Evolutionary conservation across 1,140 invertebrate species (phyloP).

Genomic region (Argopecten irradians): DNA sequence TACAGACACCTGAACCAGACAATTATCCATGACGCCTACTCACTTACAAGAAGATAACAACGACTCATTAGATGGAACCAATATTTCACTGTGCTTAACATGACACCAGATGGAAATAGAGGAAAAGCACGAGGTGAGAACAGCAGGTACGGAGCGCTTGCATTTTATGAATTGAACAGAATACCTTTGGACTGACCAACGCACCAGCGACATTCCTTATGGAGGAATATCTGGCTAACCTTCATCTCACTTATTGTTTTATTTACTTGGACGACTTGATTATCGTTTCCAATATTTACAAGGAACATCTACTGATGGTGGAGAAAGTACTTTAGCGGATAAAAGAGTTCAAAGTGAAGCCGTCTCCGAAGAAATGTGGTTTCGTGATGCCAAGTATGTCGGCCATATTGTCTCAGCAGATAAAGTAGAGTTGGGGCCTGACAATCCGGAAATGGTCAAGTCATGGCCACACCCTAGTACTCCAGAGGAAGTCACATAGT

Average conservation of each 20-base stretch:
- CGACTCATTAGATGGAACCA: slow-evolving; percentile 66
- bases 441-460: slow-evolving; percentile 62
- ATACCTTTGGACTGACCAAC: slow-evolving; percentile 48
- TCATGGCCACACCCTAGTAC: slow-evolving; percentile 62
- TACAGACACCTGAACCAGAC: slow-evolving; percentile 77
- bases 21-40: slow-evolving; percentile 77
- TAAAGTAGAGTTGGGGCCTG: slow-evolving; percentile 54
- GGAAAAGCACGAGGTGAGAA: slow-evolving; percentile 60
- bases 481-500: slow-evolving; percentile 59
- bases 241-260: slow-evolving; percentile 40
- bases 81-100: slow-evolving; percentile 77
- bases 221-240: slow-evolving; percentile 40
- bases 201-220: slow-evolving; percentile 59
- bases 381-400: slow-evolving; percentile 70
- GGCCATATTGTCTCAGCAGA: slow-evolving; percentile 62
- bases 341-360: slow-evolving; percentile 34
- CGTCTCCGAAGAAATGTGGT: slow-evolving; percentile 54
- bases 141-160: slow-evolving; percentile 52
- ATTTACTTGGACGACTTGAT: slow-evolving; percentile 49
- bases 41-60: slow-evolving; percentile 78
- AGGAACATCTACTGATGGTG: slow-evolving; percentile 41
- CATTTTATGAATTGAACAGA: slow-evolving; percentile 43
- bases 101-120: slow-evolving; percentile 62
- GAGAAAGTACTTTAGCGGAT: slow-evolving; percentile 43
- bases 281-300: slow-evolving; percentile 41